Conservation (phyloP, 2,888 invertebrate species). For the Drosophila neonasuta region DNA sequence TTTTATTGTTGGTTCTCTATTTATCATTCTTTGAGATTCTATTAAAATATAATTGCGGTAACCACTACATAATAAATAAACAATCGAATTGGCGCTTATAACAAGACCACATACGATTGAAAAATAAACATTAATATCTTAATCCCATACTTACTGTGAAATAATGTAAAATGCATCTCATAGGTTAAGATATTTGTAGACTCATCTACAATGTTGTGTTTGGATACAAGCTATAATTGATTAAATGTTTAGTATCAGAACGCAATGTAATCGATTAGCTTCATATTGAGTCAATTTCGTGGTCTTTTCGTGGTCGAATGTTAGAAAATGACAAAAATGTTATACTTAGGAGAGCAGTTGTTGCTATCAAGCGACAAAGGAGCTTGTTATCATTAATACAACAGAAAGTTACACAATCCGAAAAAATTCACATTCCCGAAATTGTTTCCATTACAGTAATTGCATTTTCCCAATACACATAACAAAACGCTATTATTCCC, state of each 20-base stretch:
- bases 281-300: constrained; percentile 25
- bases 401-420: constrained; percentile 30
- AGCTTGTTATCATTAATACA: constrained; percentile 19
- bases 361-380: background rate
- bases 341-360: constrained; percentile 31
- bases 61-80: constrained; percentile 56
- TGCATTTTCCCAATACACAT: constrained; percentile 49
- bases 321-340: constrained; percentile 11
- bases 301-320: constrained; percentile 3
- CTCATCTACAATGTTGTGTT: constrained; percentile 40
- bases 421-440: constrained; percentile 30
- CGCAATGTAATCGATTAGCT: constrained; percentile 28
- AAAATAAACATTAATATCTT: constrained; percentile 42
- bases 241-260: constrained; percentile 8
- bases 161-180: constrained; percentile 11
- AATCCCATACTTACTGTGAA: constrained; percentile 26
- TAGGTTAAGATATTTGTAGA: constrained; percentile 21
- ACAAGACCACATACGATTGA: constrained; percentile 30
- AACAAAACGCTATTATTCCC: constrained; percentile 31
- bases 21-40: constrained; percentile 29
- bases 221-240: constrained; percentile 52
- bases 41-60: constrained; percentile 26
- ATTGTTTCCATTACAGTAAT: constrained; percentile 49
- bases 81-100: constrained; percentile 59
- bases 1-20: constrained; percentile 29